Evolutionary conservation across 2,888 invertebrate genomes (phyloP), one percentile per base, ranked within the genome.

Genomic region (Dolichomitus sp.): DNA sequence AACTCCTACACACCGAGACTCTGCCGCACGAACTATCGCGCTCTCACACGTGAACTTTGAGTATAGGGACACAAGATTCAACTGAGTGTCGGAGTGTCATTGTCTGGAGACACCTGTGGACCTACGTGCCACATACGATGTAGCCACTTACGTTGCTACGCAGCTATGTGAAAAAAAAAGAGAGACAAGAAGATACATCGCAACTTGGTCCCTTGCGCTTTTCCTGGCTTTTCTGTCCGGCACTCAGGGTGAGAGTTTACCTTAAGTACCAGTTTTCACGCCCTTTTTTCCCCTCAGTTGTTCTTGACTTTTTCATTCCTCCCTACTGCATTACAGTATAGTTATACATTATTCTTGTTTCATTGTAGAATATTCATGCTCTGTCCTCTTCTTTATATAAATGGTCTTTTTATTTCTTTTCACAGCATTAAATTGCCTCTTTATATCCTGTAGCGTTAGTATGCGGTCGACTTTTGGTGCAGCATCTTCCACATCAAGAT

Each of bases 61-160:
- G 69, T 75, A 9, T 37, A 65, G 65, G 54, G 54, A 59, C 54
- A 54, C 59, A 52, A 57, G 78, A 78, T 73, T 61, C 84, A 54
- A 69, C 70, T 63, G 74, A 79, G 83, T 82, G 87, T 77, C 80
- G 83, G 85, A 82, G 86, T 85, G 86, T 88, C 91, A 92, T 92
- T 93, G 93, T 92, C 92, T 91, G 88, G 90, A 89, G 92, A 93
- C 93, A 93, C 93, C 93, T 93, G 92, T 93, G 91, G 93, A 92
- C 93, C 89, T 87, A 85, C 87, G 85, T 81, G 87, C 76, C 80
- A 85, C 85, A 82, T 81, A 87, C 90, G 89, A 85, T 86, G 89
- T 81, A 88, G 88, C 90, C 91, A 91, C 92, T 92, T 90, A 90
- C 80, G 42, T 72, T 57, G 50, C 54, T 45, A 9, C 48, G 72